A percentile compares a stretch with the other conserved stretches of the same genome.
Evolutionary conservation across 2,888 invertebrate genomes (phyloP).

Genomic region (Melieria crassipennis): DNA sequence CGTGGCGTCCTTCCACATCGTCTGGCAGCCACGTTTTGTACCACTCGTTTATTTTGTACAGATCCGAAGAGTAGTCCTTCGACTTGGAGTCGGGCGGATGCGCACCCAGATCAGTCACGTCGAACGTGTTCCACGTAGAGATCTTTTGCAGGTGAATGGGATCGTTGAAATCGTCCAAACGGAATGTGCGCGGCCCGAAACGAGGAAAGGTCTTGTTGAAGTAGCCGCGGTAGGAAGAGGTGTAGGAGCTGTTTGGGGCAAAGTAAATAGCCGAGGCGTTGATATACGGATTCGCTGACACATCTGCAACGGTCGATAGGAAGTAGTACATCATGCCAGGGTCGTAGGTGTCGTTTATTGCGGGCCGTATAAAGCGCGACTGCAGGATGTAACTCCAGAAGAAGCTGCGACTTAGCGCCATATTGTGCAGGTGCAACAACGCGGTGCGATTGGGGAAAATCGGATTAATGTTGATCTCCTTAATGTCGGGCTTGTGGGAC

Average conservation of each 20-base stretch:
- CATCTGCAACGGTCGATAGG: constrained; percentile 92
- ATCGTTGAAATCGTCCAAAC: constrained; percentile 94
- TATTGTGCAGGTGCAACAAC: constrained; percentile 91
- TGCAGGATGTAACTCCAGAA: constrained; percentile 96
- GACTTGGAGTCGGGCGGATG: constrained; percentile 81
- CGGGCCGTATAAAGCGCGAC: constrained; percentile 87
- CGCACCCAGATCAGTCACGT: constrained; percentile 86
- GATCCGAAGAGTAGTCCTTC: constrained; percentile 89
- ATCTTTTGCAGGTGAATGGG: constrained; percentile 94
- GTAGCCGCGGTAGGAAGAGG: constrained; percentile 93
- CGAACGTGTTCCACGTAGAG: constrained; percentile 93
- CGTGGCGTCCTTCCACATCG: constrained; percentile 81
- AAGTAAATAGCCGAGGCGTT: constrained; percentile 95
- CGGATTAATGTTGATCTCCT: constrained; percentile 93
- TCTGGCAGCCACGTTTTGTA: constrained; percentile 93
- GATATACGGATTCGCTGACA: constrained; percentile 89
- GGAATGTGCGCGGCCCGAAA: constrained; percentile 92
- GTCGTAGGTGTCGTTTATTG: constrained; percentile 91
- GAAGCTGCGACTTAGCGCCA: constrained; percentile 95
- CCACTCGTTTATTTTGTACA: constrained; percentile 94
- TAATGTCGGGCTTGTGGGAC: constrained; percentile 92
- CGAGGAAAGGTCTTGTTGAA: constrained; percentile 95
- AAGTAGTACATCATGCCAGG: constrained; percentile 99
- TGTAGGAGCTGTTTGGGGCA: constrained; percentile 92
- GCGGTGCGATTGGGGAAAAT: constrained; percentile 95